Percentiles rank a stretch among this genome's conserved stretches.
Conservation (phyloP, 2,113 vertebrate genomes). For the Callipepla squamata region DNA sequence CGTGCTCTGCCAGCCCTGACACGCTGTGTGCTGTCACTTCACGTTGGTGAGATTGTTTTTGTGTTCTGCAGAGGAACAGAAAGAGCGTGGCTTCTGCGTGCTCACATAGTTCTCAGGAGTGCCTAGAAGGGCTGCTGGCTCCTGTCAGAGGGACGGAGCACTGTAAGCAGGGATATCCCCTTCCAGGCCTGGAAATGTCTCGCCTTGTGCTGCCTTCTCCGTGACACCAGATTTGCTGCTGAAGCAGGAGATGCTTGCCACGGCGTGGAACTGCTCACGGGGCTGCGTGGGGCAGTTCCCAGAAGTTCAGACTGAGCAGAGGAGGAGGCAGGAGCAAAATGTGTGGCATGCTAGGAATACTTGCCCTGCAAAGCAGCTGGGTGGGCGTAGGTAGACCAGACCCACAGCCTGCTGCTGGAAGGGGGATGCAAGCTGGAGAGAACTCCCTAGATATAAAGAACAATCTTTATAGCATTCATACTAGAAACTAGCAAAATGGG, state of each 20-base stretch:
- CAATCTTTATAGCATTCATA: fast-evolving
- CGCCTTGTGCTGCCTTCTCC: neutral
- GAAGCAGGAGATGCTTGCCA: neutral
- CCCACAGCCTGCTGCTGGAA: neutral
- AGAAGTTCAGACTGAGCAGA: neutral
- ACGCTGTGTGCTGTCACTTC: fast-evolving
- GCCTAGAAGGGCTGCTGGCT: fast-evolving
- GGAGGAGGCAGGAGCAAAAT: neutral
- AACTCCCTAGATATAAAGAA: fast-evolving
- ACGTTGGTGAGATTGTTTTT: fast-evolving
- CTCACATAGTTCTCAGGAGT: fast-evolving
- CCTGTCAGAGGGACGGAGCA: neutral
- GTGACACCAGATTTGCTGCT: neutral
- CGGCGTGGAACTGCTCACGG: fast-evolving
- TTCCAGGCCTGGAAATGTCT: neutral
- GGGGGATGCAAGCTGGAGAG: neutral
- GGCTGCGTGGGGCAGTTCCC: fast-evolving
- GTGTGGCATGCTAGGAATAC: fast-evolving
- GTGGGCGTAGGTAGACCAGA: neutral
- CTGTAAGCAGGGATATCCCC: neutral
- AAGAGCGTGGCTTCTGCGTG: fast-evolving
- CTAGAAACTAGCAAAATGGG: fast-evolving
- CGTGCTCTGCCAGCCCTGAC: neutral
- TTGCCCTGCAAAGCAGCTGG: neutral
- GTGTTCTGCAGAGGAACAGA: neutral